Evolutionary conservation across 2,113 vertebrate genomes (phyloP), one percentile per base, ranked within the genome.

Genomic region (Malaclemys terrapin): DNA sequence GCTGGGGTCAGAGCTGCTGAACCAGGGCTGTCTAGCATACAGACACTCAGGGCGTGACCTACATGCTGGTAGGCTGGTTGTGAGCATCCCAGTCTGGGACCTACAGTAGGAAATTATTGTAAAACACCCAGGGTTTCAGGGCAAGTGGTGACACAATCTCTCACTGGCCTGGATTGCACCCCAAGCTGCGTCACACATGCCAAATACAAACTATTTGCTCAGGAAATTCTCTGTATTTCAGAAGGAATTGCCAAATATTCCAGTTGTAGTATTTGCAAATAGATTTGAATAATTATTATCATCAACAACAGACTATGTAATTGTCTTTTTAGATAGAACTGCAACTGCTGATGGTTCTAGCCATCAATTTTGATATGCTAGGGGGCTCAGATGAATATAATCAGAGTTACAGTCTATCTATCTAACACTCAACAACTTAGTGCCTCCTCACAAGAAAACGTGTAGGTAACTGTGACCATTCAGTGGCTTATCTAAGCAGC

Each of bases 181-280:
- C 59, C 27, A 29, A 59, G 5, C 57, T 27, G 0, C 5, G 11
- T 59, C 11, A 59, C 57, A 59, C 82, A 90, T 59, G 80, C 81
- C 79, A 59, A 96, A 89, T 76, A 16, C 76, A 92, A 65, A 72
- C 52, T 65, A 83, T 75, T n/a, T 42, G 2, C 11, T 86, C 59
- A 53, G 45, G 38, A 22, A 95, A 93, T 92, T 50, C 56, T 93
- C 91, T 91, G 29, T 49, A 31, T 95, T 96, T 29, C 84, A 89
- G 0, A 3, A 93, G 62, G 49, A 95, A 72, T 72, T 72, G 8
- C 69, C n/a, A 75, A 75, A 20, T 65, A 65, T 65, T 62, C 57
- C 29, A 31, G 57, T 62, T 6, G 7, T 35, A 3, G 7, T 65
- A 31, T 65, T 65, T 35, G 59, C 31, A 35, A 31, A 65, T 65